Base-by-base conservation (phyloP, 1,140 invertebrate species). In the Drosophila triauraria region DNA sequence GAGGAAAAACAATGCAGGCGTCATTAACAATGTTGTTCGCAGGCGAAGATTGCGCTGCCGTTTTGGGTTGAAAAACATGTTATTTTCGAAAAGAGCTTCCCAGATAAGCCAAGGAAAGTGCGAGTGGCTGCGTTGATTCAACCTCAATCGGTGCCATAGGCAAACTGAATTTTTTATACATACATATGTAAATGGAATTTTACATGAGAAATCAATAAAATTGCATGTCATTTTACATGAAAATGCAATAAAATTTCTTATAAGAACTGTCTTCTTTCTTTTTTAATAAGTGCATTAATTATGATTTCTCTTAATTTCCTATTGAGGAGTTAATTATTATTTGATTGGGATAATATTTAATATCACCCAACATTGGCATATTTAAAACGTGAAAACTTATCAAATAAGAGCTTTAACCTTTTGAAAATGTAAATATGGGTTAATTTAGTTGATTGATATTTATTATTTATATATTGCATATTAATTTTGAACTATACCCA, bases 51-150 rank as follows among this genome's bases (percentile, higher is more conserved):
- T 72, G 69, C 44, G 35, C 57, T 56, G 53, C 38, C 30, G 67
- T 74, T 75, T 78, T 80, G 76, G 53, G 48, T 74, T 90, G 78
- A 88, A 81, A 88, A 88, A 88, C 85, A 88, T 88, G 85, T 88
- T 88, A 81, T 88, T 88, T 88, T 75, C 63, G 58, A 75, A 71
- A 46, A 46, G 65, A 53, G 50, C 20, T 43, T 25, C 5, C 60
- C 69, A 54, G 83, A 88, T 90, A 88, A 88, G 70, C 54, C 50
- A 51, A 71, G 38, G 53, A 87, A 86, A 87, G 83, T 80, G 80
- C 65, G 80, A 80, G 76, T 83, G 69, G 23, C 35, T 59, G n/a
- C 38, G 48, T 69, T 51, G 35, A 69, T 62, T 72, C 43, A 72
- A 80, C 58, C 48, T 64, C 46, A 68, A 67, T 76, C 50, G 44